phyloP scores from a whole-genome alignment of 2,113 vertebrate species.

The Procavia capensis region DNA sequence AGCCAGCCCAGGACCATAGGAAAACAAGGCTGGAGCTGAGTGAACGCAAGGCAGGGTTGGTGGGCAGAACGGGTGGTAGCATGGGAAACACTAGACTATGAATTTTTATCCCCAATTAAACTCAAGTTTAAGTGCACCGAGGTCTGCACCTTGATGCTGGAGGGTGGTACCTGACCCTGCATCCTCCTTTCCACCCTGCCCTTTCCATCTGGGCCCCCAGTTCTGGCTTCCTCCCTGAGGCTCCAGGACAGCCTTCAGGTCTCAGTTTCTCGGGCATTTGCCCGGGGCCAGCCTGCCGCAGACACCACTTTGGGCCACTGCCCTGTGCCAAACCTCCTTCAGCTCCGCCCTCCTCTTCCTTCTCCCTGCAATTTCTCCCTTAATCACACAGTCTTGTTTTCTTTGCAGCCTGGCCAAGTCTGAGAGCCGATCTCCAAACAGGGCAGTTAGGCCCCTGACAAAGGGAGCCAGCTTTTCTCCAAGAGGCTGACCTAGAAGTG shows the following conservation, averaged over 20 bases:
- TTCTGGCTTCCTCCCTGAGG: background rate
- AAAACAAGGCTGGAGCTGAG: background rate
- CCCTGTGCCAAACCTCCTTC: slow-evolving; percentile 55
- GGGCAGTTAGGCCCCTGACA: slow-evolving; percentile 46
- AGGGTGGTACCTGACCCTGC: background rate
- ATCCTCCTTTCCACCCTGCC: background rate
- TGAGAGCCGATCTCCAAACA: slow-evolving; percentile 75
- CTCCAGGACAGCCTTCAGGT: background rate
- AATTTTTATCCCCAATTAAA: background rate
- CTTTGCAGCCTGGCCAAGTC: slow-evolving; percentile 80
- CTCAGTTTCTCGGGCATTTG: slow-evolving; percentile 24
- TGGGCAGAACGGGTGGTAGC: background rate
- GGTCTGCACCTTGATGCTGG: background rate
- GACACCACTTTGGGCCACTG: slow-evolving; percentile 52
- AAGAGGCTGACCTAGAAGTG: background rate
- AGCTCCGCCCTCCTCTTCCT: slow-evolving; percentile 20
- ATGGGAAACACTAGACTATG: background rate
- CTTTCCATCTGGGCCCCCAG: background rate
- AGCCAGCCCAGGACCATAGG: background rate
- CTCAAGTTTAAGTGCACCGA: background rate
- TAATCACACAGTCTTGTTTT: slow-evolving; percentile 79
- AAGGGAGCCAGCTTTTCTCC: slow-evolving; percentile 47
- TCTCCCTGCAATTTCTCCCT: slow-evolving; percentile 52
- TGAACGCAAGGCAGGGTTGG: too few species aligned
- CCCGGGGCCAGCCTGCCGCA: slow-evolving; percentile 54